Percentiles rank a stretch among this genome's conserved stretches.
These are phyloP conservation scores for Geotrypetes seraphini DNA, from an alignment of 2,797 vertebrate genomes.

Conservation along the genomic window DNA sequence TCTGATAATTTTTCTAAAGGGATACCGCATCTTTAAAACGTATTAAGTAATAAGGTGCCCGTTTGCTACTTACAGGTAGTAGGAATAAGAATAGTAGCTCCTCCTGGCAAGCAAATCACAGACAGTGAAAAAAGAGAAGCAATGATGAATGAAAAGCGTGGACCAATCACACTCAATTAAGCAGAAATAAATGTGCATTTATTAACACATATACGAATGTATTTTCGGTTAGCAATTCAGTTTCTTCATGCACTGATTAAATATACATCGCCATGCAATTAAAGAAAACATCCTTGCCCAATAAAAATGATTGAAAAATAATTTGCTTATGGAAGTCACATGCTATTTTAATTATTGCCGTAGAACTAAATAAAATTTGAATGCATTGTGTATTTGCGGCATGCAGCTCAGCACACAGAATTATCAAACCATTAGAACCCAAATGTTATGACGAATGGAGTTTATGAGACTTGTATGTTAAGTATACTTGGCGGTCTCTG, in stretches of 20 bases:
- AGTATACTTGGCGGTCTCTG: conserved; percentile 30
- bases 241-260: conserved; percentile 59
- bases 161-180: conserved; percentile 84
- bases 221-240: conserved; percentile 54
- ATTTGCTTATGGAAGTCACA: conserved; percentile 51
- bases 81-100: conserved; percentile 99
- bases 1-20: conserved; percentile 84
- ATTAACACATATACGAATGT: conserved; percentile 46
- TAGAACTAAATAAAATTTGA: conserved; percentile 45
- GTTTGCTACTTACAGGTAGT: conserved; percentile 99
- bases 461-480: conserved; percentile 44
- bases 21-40: conserved; percentile 98
- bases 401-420: conserved; percentile 51
- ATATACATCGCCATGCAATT: conserved; percentile 59
- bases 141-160: conserved; percentile 96
- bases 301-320: conserved; percentile 50
- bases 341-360: conserved; percentile 51
- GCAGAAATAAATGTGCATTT: conserved; percentile 51
- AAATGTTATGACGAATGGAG: conserved; percentile 55
- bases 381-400: conserved; percentile 52
- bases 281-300: conserved; percentile 42
- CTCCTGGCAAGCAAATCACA: conserved; percentile 99
- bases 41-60: conserved; percentile 61
- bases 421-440: conserved; percentile 38
- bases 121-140: conserved; percentile 95